These are phyloP conservation scores for Phacellophora camtschatica DNA, from an alignment of 30 jellyfish, hydroid and myxozoan species.

Conservation along the genomic window DNA sequence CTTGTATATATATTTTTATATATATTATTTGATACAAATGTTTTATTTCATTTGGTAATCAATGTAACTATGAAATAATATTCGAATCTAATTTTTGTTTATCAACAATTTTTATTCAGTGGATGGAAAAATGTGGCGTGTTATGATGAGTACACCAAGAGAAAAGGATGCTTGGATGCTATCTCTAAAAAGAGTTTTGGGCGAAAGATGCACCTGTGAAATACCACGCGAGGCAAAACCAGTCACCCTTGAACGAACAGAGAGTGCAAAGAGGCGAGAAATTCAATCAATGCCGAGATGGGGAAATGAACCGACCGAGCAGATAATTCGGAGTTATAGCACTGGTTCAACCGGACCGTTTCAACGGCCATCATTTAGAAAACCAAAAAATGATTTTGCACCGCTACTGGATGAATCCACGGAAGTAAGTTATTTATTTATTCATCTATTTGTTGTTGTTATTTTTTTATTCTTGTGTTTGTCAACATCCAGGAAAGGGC, in stretches of 20 bases:
- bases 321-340: constrained; percentile 82
- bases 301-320: constrained; percentile 77
- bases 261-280: constrained; percentile 78
- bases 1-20: no score
- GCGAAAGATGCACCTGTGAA: constrained; percentile 62
- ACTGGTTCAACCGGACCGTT: constrained; percentile 88
- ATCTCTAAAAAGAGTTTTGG: constrained; percentile 70
- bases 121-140: constrained; percentile 61
- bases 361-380: constrained; percentile 58
- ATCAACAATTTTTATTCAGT: constrained; percentile 13
- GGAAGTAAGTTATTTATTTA: not conserved
- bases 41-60: no score
- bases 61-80: not conserved
- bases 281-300: constrained; percentile 88
- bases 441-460: no score
- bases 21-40: no score
- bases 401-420: constrained; percentile 35
- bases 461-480: no score
- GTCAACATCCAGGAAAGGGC: no score
- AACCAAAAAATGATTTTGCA: constrained; percentile 19
- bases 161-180: constrained; percentile 95
- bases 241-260: constrained; percentile 83
- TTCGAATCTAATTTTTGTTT: not conserved
- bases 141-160: constrained; percentile 94
- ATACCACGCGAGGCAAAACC: constrained; percentile 44